Conservation (phyloP, 2,113 vertebrate species). For the Electrona antarctica region DNA sequence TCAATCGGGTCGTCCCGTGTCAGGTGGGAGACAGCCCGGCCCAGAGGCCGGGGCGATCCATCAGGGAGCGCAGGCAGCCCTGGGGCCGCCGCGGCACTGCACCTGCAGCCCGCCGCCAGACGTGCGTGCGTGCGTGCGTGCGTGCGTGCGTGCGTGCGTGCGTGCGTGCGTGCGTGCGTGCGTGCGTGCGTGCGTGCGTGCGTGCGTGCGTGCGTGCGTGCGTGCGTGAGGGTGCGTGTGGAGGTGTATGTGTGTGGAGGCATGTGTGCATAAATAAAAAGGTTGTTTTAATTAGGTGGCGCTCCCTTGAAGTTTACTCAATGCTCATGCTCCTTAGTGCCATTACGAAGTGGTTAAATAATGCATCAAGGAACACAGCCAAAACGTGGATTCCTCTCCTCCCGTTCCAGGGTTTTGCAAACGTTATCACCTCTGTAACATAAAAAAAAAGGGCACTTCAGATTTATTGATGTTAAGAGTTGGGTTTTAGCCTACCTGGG, state of each 20-base stretch:
- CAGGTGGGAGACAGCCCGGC: constrained; percentile 64
- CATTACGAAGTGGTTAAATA: constrained; percentile 70
- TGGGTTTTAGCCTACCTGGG: not conserved
- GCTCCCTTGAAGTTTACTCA: constrained; percentile 60
- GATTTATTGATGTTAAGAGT: constrained; percentile 34
- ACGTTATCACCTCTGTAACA: constrained; percentile 34
- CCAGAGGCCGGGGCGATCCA: constrained; percentile 56
- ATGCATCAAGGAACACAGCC: constrained; percentile 53
- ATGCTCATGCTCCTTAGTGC: constrained; percentile 51
- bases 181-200: too few species aligned
- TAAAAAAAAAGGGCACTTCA: constrained; percentile 32
- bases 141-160: too few species aligned
- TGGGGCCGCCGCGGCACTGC: constrained; percentile 17
- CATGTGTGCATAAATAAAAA: constrained; percentile 65
- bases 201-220: too few species aligned
- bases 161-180: not conserved
- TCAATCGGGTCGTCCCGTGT: constrained; percentile 72
- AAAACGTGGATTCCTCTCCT: constrained; percentile 43
- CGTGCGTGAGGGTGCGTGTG: too few species aligned
- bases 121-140: not conserved
- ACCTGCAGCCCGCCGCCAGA: constrained; percentile 40
- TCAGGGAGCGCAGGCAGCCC: constrained; percentile 53
- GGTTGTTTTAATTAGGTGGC: constrained; percentile 70
- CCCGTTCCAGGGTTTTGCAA: constrained; percentile 49
- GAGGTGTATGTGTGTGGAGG: too few species aligned